Evolutionary conservation across 1,140 invertebrate species (phyloP), one percentile per base, ranked within the genome.

Genomic region (Carposina sasakii): DNA sequence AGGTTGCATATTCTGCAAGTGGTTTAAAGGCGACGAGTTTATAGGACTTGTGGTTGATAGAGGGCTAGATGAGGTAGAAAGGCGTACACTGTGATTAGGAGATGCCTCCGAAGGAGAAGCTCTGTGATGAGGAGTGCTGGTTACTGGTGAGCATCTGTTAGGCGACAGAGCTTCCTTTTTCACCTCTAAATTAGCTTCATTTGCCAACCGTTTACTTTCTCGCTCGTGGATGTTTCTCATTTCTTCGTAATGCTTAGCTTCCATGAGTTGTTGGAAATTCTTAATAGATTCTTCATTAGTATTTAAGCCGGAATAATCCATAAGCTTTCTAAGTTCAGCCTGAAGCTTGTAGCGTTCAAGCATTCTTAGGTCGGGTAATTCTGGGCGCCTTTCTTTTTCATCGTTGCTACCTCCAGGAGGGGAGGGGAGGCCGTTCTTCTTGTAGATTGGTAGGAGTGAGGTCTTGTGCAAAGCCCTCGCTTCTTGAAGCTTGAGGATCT

Each of bases 1-100:
- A 1, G 96, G 96, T 73, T 97, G 95, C 96, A 98, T 97, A 62
- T 91, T 97, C 81, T 97, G 95, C 17, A 98, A 85, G 64, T 94
- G 89, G 75, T 94, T 96, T 23, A 98, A 85, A 1, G 96, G 94
- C 4, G 94, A 95, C 58, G 87, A 88, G 58, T 87, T 87, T 24
- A 87, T 71, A 52, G 87, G 85, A 63, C 87, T 86, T 63, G 81
- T 87, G 34, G 84, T 81, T 39, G 88, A 77, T 12, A 71, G 50
- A 31, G 79, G 76, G 59, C 78, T 85, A 43, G 79, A 85, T 58
- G 81, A 76, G 59, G 79, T 74, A 66, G 82, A 84, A 50, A 71
- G 45, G 9, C 66, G 69, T 28, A 73, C 56, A 49, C 67, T 76
- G 20, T 62, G 63, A 48, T 60, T 76, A 10, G 77, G 75, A 10